A percentile compares a stretch with the other conserved stretches of the same genome.
Conservation (phyloP, 1,140 invertebrate genomes). For the Leptoteleia sp. region DNA sequence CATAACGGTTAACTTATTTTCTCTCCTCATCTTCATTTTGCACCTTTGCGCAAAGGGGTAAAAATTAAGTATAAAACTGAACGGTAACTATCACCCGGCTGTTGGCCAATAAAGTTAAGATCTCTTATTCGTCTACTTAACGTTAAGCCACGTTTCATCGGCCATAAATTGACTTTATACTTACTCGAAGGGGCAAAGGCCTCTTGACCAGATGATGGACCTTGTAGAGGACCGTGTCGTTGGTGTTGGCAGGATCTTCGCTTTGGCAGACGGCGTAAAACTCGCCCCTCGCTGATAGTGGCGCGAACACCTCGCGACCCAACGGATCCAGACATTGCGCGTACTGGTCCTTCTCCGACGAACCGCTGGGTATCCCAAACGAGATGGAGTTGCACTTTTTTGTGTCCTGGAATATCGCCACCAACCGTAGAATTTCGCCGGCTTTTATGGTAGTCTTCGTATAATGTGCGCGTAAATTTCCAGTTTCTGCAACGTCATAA, state of each 20-base stretch:
- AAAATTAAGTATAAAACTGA: not conserved
- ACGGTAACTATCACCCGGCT: not conserved
- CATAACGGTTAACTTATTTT: too few species aligned
- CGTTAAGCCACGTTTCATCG: slow-evolving; percentile 2
- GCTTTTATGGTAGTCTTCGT: slow-evolving; percentile 80
- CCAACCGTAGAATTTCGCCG: slow-evolving; percentile 79
- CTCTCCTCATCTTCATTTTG: not conserved
- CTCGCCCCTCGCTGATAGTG: slow-evolving; percentile 76
- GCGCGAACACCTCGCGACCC: slow-evolving; percentile 77
- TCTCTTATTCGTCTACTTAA: not conserved
- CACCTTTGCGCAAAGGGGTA: not conserved
- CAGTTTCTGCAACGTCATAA: slow-evolving; percentile 72
- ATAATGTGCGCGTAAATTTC: slow-evolving; percentile 79
- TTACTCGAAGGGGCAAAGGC: slow-evolving; percentile 76
- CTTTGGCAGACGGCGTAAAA: slow-evolving; percentile 78
- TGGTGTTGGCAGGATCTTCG: too few species aligned
- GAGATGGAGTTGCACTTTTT: slow-evolving; percentile 76
- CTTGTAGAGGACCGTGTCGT: too few species aligned
- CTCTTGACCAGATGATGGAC: too few species aligned
- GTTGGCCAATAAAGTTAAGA: slow-evolving; percentile 2
- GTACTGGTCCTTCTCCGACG: slow-evolving; percentile 78
- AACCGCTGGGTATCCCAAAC: slow-evolving; percentile 75
- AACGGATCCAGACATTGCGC: slow-evolving; percentile 80
- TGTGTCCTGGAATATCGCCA: slow-evolving; percentile 81
- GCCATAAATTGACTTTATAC: slow-evolving; percentile 21